A percentile compares a stretch with the other conserved stretches of the same genome.
phyloP scores from a whole-genome alignment of 2,797 vertebrate species.

The Gephyroberyx darwinii region DNA sequence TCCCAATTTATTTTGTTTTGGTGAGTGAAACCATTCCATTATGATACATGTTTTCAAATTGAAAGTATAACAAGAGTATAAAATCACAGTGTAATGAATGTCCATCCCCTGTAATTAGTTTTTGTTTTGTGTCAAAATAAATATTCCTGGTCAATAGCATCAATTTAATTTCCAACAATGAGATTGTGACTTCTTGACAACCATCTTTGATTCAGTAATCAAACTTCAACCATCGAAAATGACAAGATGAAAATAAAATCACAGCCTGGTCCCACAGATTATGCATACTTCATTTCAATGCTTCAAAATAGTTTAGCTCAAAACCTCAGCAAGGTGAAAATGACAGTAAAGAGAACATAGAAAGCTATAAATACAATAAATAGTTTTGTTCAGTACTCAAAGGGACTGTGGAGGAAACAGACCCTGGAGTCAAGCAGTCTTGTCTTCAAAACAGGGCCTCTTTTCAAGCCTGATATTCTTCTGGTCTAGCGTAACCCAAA shows the following conservation, averaged over 20 bases:
- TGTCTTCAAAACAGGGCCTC: constrained; percentile 57
- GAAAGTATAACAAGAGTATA: constrained; percentile 3
- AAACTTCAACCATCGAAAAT: constrained; percentile 61
- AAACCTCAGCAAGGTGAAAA: constrained; percentile 72
- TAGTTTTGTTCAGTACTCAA: constrained; percentile 88
- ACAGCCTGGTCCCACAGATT: constrained; percentile 75
- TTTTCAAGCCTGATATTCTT: constrained; percentile 47
- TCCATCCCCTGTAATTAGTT: constrained; percentile 39
- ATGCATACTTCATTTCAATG: constrained; percentile 71
- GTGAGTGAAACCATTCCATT: constrained; percentile 44
- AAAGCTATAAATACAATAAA: constrained; percentile 99
- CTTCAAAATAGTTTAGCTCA: constrained; percentile 67
- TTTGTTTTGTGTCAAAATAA: constrained; percentile 70
- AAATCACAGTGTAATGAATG: constrained; percentile 58
- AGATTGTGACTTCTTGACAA: constrained; percentile 45
- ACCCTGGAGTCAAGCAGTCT: constrained; percentile 70
- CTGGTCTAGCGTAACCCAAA: constrained; percentile 49
- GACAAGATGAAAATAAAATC: constrained; percentile 58
- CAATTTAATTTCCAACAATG: constrained; percentile 39
- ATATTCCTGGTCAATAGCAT: constrained; percentile 63
- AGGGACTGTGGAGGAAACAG: constrained; percentile 65
- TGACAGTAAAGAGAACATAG: constrained; percentile 69
- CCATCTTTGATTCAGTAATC: constrained; percentile 58
- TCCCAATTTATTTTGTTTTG: constrained; percentile 45
- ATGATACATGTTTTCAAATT: not conserved